Conservation (phyloP, 2,797 vertebrate genomes). For the Hypotaenidia okinawae region DNA sequence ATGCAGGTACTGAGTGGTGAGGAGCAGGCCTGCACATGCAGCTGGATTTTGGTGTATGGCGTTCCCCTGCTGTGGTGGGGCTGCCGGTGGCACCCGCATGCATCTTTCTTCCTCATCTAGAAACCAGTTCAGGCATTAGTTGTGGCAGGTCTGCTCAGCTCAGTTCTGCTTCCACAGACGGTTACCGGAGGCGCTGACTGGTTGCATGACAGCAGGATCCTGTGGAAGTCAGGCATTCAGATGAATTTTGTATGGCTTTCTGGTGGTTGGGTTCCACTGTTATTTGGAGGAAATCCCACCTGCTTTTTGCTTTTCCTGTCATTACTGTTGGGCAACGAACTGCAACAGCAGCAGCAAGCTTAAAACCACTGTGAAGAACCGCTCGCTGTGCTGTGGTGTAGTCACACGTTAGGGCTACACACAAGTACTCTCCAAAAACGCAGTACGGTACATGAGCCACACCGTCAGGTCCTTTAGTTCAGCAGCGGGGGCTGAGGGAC, state of each 20-base stretch:
- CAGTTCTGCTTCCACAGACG: not conserved
- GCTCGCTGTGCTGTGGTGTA: accelerated
- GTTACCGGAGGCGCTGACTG: not conserved
- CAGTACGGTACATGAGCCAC: not conserved
- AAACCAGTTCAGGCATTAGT: no score
- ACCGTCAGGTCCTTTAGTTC: not conserved
- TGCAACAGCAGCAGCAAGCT: not conserved
- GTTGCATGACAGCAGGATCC: not conserved
- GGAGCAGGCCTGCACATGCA: not conserved
- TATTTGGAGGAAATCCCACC: not conserved
- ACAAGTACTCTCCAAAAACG: not conserved
- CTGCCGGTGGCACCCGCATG: not conserved
- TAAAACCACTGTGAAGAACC: not conserved
- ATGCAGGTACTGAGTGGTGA: accelerated
- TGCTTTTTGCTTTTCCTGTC: not conserved
- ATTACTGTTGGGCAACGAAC: not conserved
- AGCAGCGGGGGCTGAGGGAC: not conserved
- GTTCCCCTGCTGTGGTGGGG: not conserved
- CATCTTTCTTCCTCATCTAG: not conserved
- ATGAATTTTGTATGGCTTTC: not conserved
- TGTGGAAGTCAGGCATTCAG: not conserved
- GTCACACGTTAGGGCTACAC: not conserved
- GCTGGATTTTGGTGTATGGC: not conserved
- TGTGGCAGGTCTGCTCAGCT: not conserved
- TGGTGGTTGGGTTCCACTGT: not conserved